phyloP scores from a whole-genome alignment of 2,888 invertebrate genomes.

The Rhabditoides inermis region DNA sequence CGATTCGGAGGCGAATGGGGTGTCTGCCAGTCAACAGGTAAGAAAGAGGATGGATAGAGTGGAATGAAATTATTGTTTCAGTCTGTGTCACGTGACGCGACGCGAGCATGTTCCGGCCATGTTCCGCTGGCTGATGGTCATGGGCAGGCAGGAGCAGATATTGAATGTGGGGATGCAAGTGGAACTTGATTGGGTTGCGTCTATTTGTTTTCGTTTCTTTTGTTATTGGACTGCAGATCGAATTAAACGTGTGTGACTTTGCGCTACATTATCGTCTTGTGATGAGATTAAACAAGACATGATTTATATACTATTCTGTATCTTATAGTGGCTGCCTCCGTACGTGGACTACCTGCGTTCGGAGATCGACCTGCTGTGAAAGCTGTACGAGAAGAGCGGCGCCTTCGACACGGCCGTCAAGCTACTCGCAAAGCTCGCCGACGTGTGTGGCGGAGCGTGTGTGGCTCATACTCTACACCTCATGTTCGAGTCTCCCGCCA shows the following conservation, averaged over 20 bases:
- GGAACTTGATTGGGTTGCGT: too few species aligned
- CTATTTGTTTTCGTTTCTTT: too few species aligned
- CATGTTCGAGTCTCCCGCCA: slow-evolving; percentile 67
- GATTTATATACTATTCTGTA: too few species aligned
- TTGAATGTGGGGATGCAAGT: too few species aligned
- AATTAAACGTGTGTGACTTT: too few species aligned
- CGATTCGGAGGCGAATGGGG: neutral
- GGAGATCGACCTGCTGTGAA: slow-evolving; percentile 75
- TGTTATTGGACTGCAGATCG: too few species aligned
- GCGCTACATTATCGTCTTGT: too few species aligned
- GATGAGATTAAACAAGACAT: too few species aligned
- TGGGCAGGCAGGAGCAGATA: slow-evolving; percentile 30
- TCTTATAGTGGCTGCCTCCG: slow-evolving; percentile 57
- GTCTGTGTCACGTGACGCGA: slow-evolving; percentile 58
- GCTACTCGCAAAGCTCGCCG: slow-evolving; percentile 78
- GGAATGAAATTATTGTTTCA: neutral
- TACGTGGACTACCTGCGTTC: slow-evolving; percentile 67
- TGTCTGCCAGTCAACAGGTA: slow-evolving; percentile 5
- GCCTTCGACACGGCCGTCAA: slow-evolving; percentile 81
- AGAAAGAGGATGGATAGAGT: neutral
- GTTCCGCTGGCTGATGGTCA: slow-evolving; percentile 58
- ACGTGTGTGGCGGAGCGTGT: slow-evolving; percentile 33
- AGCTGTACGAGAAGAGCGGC: slow-evolving; percentile 82
- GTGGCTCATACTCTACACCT: slow-evolving; percentile 66
- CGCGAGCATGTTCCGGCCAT: slow-evolving; percentile 64